Evolutionary conservation across 2,888 invertebrate genomes (phyloP), one percentile per base, ranked within the genome.

Genomic region (Stenichneumon culpator): DNA sequence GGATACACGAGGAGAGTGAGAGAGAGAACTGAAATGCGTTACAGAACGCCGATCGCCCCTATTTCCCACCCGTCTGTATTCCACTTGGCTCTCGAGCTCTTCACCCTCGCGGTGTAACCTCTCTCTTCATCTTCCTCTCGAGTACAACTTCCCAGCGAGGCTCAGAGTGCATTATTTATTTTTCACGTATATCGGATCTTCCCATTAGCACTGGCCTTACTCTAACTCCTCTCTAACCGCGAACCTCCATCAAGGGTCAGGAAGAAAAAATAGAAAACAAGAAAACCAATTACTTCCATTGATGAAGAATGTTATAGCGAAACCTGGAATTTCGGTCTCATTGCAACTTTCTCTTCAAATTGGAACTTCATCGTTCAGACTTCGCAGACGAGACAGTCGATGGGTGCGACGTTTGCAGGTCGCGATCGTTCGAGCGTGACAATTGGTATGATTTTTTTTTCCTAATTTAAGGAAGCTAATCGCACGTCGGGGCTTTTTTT

Each of bases 61-160:
- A 69, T 78, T 68, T 69, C 60, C 32, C 60, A 69, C 83, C 74
- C 83, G 68, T 83, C 83, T 79, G 32, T 19, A 80, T 70, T 70
- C 75, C 80, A 78, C 77, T 84, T 84, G 80, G 78, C 75, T 77
- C 72, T 73, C 72, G 72, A 73, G 77, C 70, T 77, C 50, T 78
- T 78, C 77, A 70, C 80, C 72, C 79, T 57, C 5, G 6, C n/a
- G 16, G 32, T 63, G 28, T 50, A 19, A 19, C 36, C 60, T 47
- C 63, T 22, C 77, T 68, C 16, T 78, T 44, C 11, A 52, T 77
- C 22, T 36, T 67, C n/a, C 68, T 73, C 57, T 11, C 57, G 67
- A 73, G 50, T 54, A 25, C 54, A 47, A 44, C 57, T 78, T 82
- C 32, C 32, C 67, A 47, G 67, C 50, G 44, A 65, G 52, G 52